A percentile compares a stretch with the other conserved stretches of the same genome.
These are phyloP conservation scores for Sapayoa aenigma DNA, from an alignment of 2,113 vertebrate species.

Conservation along the genomic window DNA sequence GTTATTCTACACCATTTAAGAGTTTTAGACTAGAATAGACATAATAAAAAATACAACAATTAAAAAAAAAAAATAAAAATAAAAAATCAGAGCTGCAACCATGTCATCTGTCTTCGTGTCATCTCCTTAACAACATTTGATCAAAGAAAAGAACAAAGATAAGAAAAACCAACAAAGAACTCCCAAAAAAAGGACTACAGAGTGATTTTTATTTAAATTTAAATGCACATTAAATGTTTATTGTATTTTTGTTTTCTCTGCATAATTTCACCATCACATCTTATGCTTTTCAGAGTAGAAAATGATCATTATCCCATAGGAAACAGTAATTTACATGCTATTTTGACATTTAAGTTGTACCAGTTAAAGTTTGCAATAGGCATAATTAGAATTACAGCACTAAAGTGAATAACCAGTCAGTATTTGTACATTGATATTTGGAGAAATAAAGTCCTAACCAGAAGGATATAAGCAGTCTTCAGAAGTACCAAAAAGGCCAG, in stretches of 20 bases:
- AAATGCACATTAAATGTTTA: not conserved
- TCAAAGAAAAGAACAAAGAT: conserved; percentile 15
- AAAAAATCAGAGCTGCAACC: not conserved
- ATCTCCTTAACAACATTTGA: not conserved
- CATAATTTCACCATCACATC: not conserved
- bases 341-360: not conserved
- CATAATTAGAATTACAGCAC: not conserved
- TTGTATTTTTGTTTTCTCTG: not conserved
- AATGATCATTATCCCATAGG: not conserved
- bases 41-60: not conserved
- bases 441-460: not conserved
- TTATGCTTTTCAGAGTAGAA: conserved; percentile 5
- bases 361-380: not conserved
- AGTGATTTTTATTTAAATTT: not conserved
- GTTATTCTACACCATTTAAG: not conserved
- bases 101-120: not conserved
- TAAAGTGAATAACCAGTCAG: not conserved
- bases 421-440: not conserved
- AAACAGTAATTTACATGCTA: not conserved
- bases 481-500: not conserved
- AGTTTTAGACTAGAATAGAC: not conserved
- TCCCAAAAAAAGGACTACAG: too few relatives aligned
- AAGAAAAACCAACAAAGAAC: too few relatives aligned
- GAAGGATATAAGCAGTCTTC: not conserved
- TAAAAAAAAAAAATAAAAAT: too few relatives aligned